phyloP scores from a whole-genome alignment of 2,888 invertebrate genomes.

The Aricia artaxerxes region DNA sequence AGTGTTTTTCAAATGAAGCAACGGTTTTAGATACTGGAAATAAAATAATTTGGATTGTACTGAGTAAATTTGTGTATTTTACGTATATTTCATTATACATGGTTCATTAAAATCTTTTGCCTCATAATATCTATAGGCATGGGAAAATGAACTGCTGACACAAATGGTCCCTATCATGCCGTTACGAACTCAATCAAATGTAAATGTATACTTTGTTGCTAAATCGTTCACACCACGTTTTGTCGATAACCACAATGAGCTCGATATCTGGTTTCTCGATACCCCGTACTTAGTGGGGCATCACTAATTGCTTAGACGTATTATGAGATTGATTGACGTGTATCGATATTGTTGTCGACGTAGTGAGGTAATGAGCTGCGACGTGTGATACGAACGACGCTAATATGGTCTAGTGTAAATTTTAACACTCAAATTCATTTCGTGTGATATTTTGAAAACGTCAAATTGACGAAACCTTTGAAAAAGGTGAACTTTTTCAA shows the following conservation, averaged over 20 bases:
- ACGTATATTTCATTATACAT: neutral
- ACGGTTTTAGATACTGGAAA: neutral
- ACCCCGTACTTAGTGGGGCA: constrained; percentile 61
- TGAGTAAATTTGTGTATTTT: neutral
- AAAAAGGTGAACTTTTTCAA: neutral
- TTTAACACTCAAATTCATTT: constrained; percentile 39
- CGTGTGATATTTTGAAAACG: neutral
- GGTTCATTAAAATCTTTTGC: neutral
- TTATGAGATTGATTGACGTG: constrained; percentile 70
- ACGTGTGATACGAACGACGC: constrained; percentile 35
- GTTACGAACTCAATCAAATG: constrained; percentile 39
- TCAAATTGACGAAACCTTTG: neutral
- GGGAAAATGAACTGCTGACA: constrained; percentile 9
- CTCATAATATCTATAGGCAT: neutral
- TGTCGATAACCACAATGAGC: constrained; percentile 63
- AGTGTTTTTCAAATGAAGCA: constrained; percentile 11
- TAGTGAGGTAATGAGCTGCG: constrained; percentile 40
- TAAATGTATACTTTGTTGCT: constrained; percentile 43
- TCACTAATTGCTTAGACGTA: constrained; percentile 67
- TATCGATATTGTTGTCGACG: constrained; percentile 57
- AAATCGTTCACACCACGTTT: constrained; percentile 63
- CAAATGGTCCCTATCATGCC: constrained; percentile 29
- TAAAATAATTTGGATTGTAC: neutral
- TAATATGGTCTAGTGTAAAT: constrained; percentile 38
- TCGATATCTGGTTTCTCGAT: constrained; percentile 56